Evolutionary conservation across 2,888 invertebrate species (phyloP).

Genomic region (Limulus polyphemus): DNA sequence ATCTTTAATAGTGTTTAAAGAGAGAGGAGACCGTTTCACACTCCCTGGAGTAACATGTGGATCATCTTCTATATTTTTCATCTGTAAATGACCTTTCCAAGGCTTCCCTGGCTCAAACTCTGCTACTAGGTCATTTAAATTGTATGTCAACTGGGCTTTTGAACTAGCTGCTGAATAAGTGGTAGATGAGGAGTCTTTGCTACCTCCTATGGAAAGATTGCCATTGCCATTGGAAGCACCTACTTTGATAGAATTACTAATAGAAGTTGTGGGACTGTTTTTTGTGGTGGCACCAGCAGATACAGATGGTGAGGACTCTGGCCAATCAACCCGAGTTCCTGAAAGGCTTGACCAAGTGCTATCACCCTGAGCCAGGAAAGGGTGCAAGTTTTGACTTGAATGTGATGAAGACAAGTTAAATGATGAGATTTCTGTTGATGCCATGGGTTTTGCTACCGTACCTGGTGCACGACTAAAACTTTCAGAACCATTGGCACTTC

Average conservation of each 20-base stretch:
- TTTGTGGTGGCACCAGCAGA: not conserved
- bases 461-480: constrained; percentile 87
- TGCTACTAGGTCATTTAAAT: constrained; percentile 75
- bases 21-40: constrained; percentile 46
- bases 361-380: constrained; percentile 6
- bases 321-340: constrained; percentile 9
- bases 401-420: not conserved
- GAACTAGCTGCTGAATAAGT: not conserved
- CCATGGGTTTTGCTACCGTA: constrained; percentile 3
- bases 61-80: constrained; percentile 88
- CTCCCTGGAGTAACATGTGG: constrained; percentile 87
- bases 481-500: not conserved
- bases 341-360: constrained; percentile 13
- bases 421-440: constrained; percentile 3
- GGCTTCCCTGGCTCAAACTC: constrained; percentile 98
- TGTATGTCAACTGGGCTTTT: constrained; percentile 36
- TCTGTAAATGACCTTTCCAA: constrained; percentile 63
- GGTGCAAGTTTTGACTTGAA: constrained; percentile 6
- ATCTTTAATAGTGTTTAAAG: constrained; percentile 77
- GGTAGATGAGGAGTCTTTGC: not conserved
- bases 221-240: not conserved
- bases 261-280: not conserved
- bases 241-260: not conserved
- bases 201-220: not conserved
- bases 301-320: not conserved